phyloP scores from a whole-genome alignment of 2,888 invertebrate species.

The Philhelius pedissequus region DNA sequence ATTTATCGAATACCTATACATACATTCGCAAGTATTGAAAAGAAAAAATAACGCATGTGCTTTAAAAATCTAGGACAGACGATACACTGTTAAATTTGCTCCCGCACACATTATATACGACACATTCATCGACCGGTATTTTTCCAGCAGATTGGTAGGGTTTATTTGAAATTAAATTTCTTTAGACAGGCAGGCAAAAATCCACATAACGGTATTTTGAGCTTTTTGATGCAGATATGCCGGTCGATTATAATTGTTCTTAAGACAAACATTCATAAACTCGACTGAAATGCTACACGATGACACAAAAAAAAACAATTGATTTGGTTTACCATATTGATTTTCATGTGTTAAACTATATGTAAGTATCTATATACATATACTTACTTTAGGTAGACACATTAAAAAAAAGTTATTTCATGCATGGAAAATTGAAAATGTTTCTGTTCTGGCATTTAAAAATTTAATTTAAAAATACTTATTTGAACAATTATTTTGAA shows the following conservation, averaged over 20 bases:
- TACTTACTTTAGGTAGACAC: no score
- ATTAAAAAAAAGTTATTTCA: not conserved
- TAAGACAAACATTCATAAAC: not conserved
- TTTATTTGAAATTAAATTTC: not conserved
- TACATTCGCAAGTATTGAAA: slow-evolving; percentile 32
- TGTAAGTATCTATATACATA: no score
- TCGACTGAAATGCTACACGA: not conserved
- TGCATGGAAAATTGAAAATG: not conserved
- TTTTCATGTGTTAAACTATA: not conserved
- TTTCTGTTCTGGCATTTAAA: not conserved
- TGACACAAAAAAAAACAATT: not conserved
- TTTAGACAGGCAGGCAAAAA: not conserved
- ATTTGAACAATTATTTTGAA: no score
- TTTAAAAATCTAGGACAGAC: slow-evolving; percentile 40
- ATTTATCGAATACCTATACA: not conserved
- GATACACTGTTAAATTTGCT: slow-evolving; percentile 10
- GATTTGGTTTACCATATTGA: no score
- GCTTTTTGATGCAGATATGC: slow-evolving; percentile 26
- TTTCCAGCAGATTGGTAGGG: not conserved
- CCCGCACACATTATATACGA: slow-evolving; percentile 27
- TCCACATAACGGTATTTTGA: not conserved
- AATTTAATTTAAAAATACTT: not conserved
- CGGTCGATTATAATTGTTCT: slow-evolving; percentile 25
- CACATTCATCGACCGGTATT: slow-evolving; percentile 46
- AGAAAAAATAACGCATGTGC: slow-evolving; percentile 57